Conservation (phyloP, 1,140 invertebrate species). For the Carcinoscorpius rotundicauda region DNA sequence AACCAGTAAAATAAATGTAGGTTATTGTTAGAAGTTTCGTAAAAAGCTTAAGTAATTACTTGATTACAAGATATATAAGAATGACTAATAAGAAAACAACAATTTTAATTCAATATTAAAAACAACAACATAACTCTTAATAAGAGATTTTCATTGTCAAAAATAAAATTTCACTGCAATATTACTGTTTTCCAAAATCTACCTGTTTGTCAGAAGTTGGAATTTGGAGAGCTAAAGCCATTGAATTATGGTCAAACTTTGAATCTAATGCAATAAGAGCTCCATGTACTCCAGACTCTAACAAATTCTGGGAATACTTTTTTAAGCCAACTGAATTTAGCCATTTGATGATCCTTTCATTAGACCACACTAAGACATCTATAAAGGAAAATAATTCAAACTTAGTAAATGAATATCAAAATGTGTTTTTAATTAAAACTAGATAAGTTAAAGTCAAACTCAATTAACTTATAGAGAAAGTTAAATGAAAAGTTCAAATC, state of each 20-base stretch:
- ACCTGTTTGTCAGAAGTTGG: constrained; percentile 76
- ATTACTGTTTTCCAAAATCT: not conserved
- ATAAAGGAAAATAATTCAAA: constrained; percentile 20
- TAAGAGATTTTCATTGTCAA: not conserved
- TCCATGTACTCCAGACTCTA: constrained; percentile 97
- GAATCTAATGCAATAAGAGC: constrained; percentile 93
- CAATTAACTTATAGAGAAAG: too few relatives aligned
- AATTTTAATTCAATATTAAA: constrained; percentile 10
- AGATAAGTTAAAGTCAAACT: constrained; percentile 4
- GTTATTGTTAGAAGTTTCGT: too few relatives aligned
- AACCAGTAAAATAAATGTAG: too few relatives aligned
- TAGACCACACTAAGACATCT: constrained; percentile 98
- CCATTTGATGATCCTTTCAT: constrained; percentile 96
- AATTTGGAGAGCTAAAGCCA: constrained; percentile 93
- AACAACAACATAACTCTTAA: not conserved
- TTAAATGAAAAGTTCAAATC: too few relatives aligned
- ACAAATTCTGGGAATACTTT: constrained; percentile 90
- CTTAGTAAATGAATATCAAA: constrained; percentile 8
- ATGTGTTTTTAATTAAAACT: constrained; percentile 1
- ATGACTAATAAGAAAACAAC: not conserved
- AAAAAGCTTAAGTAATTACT: constrained; percentile 1
- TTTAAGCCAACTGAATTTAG: constrained; percentile 83
- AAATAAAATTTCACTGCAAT: too few relatives aligned
- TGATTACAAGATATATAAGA: constrained; percentile 6
- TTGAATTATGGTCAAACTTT: constrained; percentile 88